Percentiles rank a stretch among this genome's conserved stretches.
Conservation (phyloP, 1,140 invertebrate genomes). For the Drosophila pallidifrons region DNA sequence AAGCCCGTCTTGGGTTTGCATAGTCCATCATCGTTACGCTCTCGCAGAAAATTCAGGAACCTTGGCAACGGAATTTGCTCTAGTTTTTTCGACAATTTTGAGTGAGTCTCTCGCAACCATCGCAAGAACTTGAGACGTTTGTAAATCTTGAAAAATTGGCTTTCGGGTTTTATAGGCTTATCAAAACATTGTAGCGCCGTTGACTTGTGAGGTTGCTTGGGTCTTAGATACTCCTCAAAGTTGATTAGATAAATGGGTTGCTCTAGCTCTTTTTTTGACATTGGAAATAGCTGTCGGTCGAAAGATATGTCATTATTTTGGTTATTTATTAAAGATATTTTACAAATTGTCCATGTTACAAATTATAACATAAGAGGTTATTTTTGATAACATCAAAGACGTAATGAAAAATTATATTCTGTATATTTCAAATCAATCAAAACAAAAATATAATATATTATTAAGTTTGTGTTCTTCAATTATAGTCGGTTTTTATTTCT, state of each 20-base stretch:
- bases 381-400: too few relatives aligned
- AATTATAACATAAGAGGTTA: too few relatives aligned
- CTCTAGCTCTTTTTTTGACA: constrained; percentile 2
- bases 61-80: constrained; percentile 45
- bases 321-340: too few relatives aligned
- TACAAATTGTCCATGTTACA: too few relatives aligned
- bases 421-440: too few relatives aligned
- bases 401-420: too few relatives aligned
- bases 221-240: constrained; percentile 66
- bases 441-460: too few relatives aligned
- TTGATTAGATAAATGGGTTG: constrained; percentile 51
- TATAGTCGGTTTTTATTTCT: too few relatives aligned
- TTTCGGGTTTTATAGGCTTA: neutral
- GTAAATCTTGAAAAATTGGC: neutral
- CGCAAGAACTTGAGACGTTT: constrained; percentile 44
- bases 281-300: neutral
- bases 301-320: neutral
- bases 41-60: constrained; percentile 65
- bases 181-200: constrained; percentile 52
- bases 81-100: constrained; percentile 23
- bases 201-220: constrained; percentile 37
- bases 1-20: constrained; percentile 75
- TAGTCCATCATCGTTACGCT: constrained; percentile 69
- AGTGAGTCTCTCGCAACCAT: constrained; percentile 7
- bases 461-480: too few relatives aligned